Evolutionary conservation across 2,888 invertebrate species (phyloP).

Genomic region (Erebia ligea): DNA sequence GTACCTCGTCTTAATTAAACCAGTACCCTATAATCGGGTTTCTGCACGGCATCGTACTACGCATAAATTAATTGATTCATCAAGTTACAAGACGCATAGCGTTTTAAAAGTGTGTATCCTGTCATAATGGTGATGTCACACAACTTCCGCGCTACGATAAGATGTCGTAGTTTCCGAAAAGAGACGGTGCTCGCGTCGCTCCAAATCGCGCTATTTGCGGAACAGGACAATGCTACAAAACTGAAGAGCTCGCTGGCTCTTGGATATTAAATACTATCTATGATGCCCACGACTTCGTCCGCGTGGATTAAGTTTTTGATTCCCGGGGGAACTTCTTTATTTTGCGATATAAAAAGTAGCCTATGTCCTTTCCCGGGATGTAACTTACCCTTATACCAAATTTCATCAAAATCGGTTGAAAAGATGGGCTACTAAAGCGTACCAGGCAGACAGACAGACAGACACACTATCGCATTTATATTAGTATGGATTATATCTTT

Average conservation of each 20-base stretch:
- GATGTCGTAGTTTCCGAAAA: constrained; percentile 69
- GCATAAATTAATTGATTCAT: background rate
- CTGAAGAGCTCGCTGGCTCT: constrained; percentile 38
- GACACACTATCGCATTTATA: too few relatives aligned
- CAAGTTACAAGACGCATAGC: background rate
- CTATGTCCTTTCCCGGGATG: too few relatives aligned
- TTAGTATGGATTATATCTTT: too few relatives aligned
- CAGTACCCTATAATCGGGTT: too few relatives aligned
- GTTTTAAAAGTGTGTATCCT: background rate
- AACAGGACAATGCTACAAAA: constrained; percentile 63
- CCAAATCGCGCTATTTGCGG: constrained; percentile 61
- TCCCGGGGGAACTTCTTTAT: too few relatives aligned
- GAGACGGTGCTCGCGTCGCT: constrained; percentile 53
- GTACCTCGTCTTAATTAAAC: too few relatives aligned
- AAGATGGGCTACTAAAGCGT: too few relatives aligned
- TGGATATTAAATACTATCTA: constrained; percentile 19
- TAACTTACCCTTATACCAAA: too few relatives aligned
- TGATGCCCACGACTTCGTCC: constrained; percentile 11
- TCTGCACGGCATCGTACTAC: background rate
- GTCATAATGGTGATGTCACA: constrained; percentile 57
- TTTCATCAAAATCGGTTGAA: too few relatives aligned
- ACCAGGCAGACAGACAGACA: too few relatives aligned
- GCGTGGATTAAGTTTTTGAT: too few relatives aligned
- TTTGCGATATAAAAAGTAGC: too few relatives aligned
- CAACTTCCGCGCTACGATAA: constrained; percentile 57